Conservation (phyloP, 2,797 vertebrate species). For the Sebastes kiyomatsui region DNA sequence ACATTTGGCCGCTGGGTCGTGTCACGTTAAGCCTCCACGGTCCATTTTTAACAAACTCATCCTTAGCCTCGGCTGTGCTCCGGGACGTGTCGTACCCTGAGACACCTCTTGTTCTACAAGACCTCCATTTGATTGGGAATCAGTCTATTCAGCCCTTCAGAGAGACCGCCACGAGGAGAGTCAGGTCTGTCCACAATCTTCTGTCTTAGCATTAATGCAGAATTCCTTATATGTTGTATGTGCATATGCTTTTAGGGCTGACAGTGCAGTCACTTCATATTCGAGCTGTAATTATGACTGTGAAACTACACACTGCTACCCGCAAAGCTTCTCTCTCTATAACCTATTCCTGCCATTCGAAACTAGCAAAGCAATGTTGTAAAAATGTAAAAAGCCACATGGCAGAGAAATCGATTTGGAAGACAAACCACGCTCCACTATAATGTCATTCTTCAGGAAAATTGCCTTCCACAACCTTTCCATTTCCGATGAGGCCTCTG, state of each 20-base stretch:
- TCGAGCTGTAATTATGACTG: too few species aligned
- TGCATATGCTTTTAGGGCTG: too few species aligned
- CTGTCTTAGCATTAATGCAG: not conserved
- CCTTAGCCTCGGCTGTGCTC: slow-evolving; percentile 46
- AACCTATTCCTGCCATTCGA: not conserved
- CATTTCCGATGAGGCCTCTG: slow-evolving; percentile 15
- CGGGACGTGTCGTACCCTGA: slow-evolving; percentile 54
- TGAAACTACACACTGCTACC: too few species aligned
- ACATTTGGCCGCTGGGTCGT: slow-evolving; percentile 60
- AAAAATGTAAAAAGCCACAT: not conserved
- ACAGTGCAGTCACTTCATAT: too few species aligned
- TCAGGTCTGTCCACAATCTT: slow-evolving; percentile 41
- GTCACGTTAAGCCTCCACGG: slow-evolving; percentile 48
- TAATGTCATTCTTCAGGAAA: slow-evolving; percentile 27
- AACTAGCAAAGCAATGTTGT: not conserved
- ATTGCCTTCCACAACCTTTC: slow-evolving; percentile 20
- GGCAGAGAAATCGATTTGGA: not conserved
- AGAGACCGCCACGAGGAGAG: slow-evolving; percentile 6
- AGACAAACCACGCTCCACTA: not conserved
- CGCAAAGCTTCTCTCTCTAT: too few species aligned
- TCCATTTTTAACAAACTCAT: not conserved
- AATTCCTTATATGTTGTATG: not conserved
- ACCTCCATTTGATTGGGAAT: slow-evolving; percentile 31
- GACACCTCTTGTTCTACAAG: slow-evolving; percentile 35
- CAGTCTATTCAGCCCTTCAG: slow-evolving; percentile 31